These are phyloP conservation scores for Agonopterix arenella DNA, from an alignment of 2,888 invertebrate species.

Conservation along the genomic window DNA sequence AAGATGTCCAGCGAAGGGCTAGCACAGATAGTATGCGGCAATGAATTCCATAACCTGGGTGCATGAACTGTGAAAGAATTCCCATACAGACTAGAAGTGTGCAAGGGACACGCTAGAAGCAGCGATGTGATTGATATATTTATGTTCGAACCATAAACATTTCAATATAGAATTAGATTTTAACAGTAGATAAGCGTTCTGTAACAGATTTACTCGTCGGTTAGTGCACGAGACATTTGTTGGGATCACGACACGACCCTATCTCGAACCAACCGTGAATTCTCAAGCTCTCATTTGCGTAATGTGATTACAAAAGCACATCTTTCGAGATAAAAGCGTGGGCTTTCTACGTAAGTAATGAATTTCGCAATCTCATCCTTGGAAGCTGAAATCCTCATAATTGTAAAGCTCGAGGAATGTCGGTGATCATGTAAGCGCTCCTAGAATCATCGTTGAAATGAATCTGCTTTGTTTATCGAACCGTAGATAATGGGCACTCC, in stretches of 20 bases:
- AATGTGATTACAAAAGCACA: constrained; percentile 76
- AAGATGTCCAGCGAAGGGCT: too few species aligned
- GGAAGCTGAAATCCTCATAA: constrained; percentile 48
- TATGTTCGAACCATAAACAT: too few species aligned
- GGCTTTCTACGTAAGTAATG: constrained; percentile 70
- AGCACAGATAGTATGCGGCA: too few species aligned
- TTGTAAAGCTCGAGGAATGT: constrained; percentile 25
- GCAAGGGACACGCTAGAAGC: too few species aligned
- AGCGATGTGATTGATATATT: too few species aligned
- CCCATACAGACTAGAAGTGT: too few species aligned
- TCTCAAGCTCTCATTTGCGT: constrained; percentile 70
- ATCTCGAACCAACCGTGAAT: constrained; percentile 64
- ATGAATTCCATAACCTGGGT: too few species aligned
- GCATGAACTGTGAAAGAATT: too few species aligned
- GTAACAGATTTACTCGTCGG: constrained; percentile 46
- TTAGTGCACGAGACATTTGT: constrained; percentile 61
- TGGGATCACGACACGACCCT: constrained; percentile 67
- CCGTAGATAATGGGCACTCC: neutral
- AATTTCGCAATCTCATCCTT: constrained; percentile 56
- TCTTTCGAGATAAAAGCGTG: constrained; percentile 69
- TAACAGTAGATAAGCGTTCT: constrained; percentile 28
- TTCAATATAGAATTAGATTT: too few species aligned
- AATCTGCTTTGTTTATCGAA: neutral
- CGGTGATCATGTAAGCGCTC: constrained; percentile 15
- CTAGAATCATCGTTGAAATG: neutral